Base-by-base conservation (phyloP, 2,888 invertebrate species). In the Tetragnatha montana region DNA sequence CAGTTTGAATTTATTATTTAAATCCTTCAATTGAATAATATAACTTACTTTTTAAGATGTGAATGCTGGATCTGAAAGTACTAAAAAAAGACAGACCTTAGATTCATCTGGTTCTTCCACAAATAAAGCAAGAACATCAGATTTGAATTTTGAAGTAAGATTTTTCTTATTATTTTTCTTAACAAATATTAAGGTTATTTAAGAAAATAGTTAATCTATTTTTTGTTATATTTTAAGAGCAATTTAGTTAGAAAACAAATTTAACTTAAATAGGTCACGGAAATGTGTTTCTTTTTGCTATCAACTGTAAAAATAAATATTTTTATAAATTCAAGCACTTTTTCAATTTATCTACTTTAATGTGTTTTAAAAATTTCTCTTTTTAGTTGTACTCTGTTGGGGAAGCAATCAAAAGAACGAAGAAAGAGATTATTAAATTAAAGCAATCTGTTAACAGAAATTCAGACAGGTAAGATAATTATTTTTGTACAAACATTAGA, bases 341-440 rank as follows among this genome's bases (percentile, higher is more conserved):
- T 35, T 35, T 35, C 1, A 35, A 35, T 35, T 35, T 35, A 4
- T 35, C 35, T 2, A 35, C 1, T 35, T 35, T 35, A 35, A 35
- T 35, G 35, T 35, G 35, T 35, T 35, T 35, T 2, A 35, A 10
- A 47, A 47, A 6, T 35, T 70, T 73, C 71, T 68, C 22, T 47
- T 50, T 85, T 47, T 22, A 88, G 80, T 93, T 17, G 91, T 92
- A 76, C 70, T 70, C 89, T 51, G 89, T 89, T 17, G 89, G 89
- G 19, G 96, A 97, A 93, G 95, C 96, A 92, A 96, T 96, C 75
- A 95, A 95, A 82, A 95, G 94, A 92, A 94, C 96, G 71, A 96
- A 96, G 93, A 95, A 94, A 68, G 96, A 96, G 92, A 95, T 97
- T 85, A 92, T 93, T 0, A 95, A 95, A 92, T 93, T 97, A 0